Conservation (phyloP, 1,140 invertebrate species). For the Microvelia longipes region DNA sequence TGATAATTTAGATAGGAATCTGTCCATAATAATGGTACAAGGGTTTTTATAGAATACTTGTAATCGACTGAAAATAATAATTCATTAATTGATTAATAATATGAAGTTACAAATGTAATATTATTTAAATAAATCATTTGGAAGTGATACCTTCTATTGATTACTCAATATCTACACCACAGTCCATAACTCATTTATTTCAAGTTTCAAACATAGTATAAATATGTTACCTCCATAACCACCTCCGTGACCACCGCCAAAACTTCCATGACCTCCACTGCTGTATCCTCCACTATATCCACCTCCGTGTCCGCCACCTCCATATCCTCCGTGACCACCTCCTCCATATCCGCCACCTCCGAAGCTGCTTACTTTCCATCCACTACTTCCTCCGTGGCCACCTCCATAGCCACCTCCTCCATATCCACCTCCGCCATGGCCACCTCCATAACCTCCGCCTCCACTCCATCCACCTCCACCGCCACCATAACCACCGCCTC, state of each 20-base stretch:
- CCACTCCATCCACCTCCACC: background rate
- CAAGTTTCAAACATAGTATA: too few species aligned
- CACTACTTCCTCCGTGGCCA: background rate
- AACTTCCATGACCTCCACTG: background rate
- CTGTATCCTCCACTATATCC: background rate
- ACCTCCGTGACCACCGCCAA: background rate
- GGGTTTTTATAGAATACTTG: too few species aligned
- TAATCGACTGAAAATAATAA: too few species aligned
- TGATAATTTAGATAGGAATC: too few species aligned
- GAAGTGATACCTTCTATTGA: too few species aligned
- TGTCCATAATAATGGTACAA: too few species aligned
- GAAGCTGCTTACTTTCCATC: background rate
- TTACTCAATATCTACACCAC: too few species aligned
- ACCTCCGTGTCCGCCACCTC: slow-evolving; percentile 3
- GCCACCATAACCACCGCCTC: background rate
- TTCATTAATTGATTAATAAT: too few species aligned
- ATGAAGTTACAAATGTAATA: too few species aligned
- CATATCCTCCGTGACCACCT: background rate
- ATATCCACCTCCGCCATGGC: background rate
- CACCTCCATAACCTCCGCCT: background rate
- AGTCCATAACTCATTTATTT: too few species aligned
- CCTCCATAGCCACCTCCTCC: background rate
- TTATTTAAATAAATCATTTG: too few species aligned
- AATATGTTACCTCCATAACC: background rate
- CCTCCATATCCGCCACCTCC: background rate